phyloP scores from a whole-genome alignment of 2,797 vertebrate species.

The Lophura swinhoii region DNA sequence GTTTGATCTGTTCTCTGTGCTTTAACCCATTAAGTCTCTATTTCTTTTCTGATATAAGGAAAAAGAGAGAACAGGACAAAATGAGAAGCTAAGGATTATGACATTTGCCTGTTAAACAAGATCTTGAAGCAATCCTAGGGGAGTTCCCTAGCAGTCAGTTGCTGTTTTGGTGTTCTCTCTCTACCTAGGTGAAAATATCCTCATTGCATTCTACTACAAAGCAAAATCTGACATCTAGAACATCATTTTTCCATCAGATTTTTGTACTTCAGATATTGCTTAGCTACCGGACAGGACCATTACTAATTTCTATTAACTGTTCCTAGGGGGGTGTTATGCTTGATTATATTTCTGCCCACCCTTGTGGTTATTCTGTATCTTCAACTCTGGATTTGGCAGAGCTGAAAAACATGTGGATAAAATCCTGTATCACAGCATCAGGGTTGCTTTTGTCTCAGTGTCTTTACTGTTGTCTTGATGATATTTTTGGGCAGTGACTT shows the following conservation, averaged over 20 bases:
- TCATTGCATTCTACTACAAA: accelerated
- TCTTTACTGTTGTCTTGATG: not conserved
- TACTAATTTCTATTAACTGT: not conserved
- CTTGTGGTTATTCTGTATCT: not conserved
- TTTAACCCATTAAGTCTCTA: not conserved
- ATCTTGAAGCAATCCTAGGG: not conserved
- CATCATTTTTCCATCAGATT: not conserved
- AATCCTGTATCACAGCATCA: not conserved
- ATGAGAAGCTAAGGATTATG: not conserved
- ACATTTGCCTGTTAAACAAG: not conserved
- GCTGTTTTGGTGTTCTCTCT: not conserved
- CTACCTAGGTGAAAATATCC: not conserved
- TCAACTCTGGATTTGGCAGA: not conserved
- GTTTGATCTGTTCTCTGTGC: not conserved
- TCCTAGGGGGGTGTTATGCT: accelerated
- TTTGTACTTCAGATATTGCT: not conserved
- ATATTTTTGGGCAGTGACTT: not conserved
- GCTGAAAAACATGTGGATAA: not conserved
- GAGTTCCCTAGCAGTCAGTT: accelerated
- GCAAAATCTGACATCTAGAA: not conserved
- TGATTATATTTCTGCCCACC: not conserved
- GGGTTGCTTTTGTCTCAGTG: accelerated
- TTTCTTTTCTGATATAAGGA: not conserved
- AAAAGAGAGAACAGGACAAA: not conserved
- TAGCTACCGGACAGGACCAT: not conserved